Evolutionary conservation across 2,888 invertebrate genomes (phyloP).

Genomic region (Metalampra italica): DNA sequence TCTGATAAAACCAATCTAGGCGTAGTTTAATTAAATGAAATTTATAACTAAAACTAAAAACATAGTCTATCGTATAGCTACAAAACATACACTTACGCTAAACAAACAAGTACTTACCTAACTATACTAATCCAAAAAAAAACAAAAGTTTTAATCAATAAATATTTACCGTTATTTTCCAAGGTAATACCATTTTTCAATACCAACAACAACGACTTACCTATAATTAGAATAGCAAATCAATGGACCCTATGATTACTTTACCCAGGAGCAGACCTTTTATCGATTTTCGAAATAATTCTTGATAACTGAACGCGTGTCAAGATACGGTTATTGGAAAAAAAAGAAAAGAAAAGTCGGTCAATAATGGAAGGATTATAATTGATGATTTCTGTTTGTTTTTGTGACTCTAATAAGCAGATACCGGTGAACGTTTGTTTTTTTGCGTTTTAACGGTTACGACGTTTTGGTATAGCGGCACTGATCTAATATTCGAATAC

Average conservation of each 20-base stretch:
- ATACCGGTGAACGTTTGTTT: conserved; percentile 16
- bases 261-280: conserved; percentile 29
- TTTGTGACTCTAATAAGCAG: conserved; percentile 26
- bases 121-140: too few species aligned
- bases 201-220: too few species aligned
- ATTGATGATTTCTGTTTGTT: conserved; percentile 35
- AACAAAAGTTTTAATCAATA: too few species aligned
- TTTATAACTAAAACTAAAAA: too few species aligned
- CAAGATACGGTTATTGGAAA: conserved; percentile 9
- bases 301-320: conserved; percentile 13
- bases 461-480: conserved; percentile 6
- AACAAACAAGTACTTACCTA: background rate
- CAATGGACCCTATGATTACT: conserved; percentile 17
- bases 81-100: too few species aligned
- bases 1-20: too few species aligned
- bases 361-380: conserved; percentile 24
- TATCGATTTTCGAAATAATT: conserved; percentile 20
- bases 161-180: too few species aligned
- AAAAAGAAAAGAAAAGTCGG: conserved; percentile 12
- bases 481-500: conserved; percentile 1
- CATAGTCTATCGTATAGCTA: too few species aligned
- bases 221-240: background rate
- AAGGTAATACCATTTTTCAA: too few species aligned
- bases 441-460: conserved; percentile 16
- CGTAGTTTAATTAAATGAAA: too few species aligned